Evolutionary conservation across 2,113 vertebrate species (phyloP).

Genomic region (Etia nguti): DNA sequence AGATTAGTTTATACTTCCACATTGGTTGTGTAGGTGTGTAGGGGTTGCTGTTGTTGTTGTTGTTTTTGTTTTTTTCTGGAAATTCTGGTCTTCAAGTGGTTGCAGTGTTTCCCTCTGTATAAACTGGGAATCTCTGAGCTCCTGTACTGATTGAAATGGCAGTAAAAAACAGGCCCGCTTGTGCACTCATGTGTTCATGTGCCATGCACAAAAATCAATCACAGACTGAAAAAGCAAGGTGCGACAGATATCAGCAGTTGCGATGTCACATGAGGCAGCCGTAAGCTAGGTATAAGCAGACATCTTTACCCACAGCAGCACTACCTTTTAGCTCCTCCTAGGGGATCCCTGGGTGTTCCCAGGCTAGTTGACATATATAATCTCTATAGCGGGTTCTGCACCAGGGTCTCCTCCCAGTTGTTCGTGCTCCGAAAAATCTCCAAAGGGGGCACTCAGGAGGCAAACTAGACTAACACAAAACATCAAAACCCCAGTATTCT

Average conservation of each 20-base stretch:
- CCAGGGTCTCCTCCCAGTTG: not conserved
- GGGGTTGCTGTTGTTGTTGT: accelerated
- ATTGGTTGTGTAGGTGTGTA: not conserved
- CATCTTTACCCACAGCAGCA: not conserved
- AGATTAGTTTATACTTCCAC: not conserved
- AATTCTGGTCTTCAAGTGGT: not conserved
- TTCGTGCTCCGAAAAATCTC: not conserved
- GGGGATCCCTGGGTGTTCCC: not conserved
- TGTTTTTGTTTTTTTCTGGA: not conserved
- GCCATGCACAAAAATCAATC: not conserved
- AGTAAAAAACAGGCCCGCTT: not conserved
- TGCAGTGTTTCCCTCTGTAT: not conserved
- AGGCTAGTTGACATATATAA: not conserved
- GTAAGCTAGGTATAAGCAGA: not conserved
- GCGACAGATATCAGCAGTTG: not conserved
- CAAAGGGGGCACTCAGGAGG: not conserved
- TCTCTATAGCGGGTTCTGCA: accelerated
- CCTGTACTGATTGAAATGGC: not conserved
- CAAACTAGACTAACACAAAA: not conserved
- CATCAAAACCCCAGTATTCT: not conserved
- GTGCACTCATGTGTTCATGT: not conserved
- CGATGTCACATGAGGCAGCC: accelerated
- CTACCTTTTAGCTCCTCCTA: not conserved
- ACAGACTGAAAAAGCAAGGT: not conserved
- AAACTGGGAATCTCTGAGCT: not conserved